Evolutionary conservation across 2,797 vertebrate genomes (phyloP).

Genomic region (Lepilemur septentrionalis): DNA sequence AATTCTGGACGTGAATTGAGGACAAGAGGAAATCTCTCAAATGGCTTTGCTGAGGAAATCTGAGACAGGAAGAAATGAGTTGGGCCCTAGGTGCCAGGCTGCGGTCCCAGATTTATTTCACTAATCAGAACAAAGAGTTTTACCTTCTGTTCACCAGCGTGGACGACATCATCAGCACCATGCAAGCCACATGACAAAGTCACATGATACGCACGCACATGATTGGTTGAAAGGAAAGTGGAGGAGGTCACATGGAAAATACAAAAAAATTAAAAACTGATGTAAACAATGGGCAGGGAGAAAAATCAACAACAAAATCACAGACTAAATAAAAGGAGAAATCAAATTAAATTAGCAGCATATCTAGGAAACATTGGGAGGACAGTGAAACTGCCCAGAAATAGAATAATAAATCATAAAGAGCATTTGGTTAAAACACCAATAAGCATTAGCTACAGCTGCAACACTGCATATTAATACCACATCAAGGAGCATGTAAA

Average conservation of each 20-base stretch:
- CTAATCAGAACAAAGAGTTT: slow-evolving; percentile 91
- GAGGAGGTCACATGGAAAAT: slow-evolving; percentile 94
- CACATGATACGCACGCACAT: slow-evolving; percentile 95
- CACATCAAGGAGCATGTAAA: slow-evolving; percentile 57
- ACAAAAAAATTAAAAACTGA: slow-evolving; percentile 96
- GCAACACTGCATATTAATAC: slow-evolving; percentile 75
- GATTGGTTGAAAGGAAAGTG: slow-evolving; percentile 95
- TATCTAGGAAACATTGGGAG: slow-evolving; percentile 80
- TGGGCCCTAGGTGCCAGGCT: slow-evolving; percentile 56
- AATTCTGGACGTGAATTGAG: slow-evolving; percentile 61
- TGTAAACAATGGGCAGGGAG: slow-evolving; percentile 92
- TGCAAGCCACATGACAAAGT: slow-evolving; percentile 98
- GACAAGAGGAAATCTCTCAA: slow-evolving; percentile 67
- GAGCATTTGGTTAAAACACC: slow-evolving; percentile 79
- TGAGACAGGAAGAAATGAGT: slow-evolving; percentile 58
- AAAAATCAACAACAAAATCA: slow-evolving; percentile 90
- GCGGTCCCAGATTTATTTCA: slow-evolving; percentile 80
- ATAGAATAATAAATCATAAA: slow-evolving; percentile 77
- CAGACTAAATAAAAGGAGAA: slow-evolving; percentile 88
- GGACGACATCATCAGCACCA: slow-evolving; percentile 95
- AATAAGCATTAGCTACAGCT: slow-evolving; percentile 79
- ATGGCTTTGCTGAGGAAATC: slow-evolving; percentile 46
- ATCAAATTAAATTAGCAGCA: slow-evolving; percentile 86
- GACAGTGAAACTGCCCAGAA: slow-evolving; percentile 82
- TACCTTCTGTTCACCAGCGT: slow-evolving; percentile 97